These are phyloP conservation scores for Heteromormyrus szaboi DNA, from an alignment of 2,797 vertebrate genomes.

Conservation along the genomic window DNA sequence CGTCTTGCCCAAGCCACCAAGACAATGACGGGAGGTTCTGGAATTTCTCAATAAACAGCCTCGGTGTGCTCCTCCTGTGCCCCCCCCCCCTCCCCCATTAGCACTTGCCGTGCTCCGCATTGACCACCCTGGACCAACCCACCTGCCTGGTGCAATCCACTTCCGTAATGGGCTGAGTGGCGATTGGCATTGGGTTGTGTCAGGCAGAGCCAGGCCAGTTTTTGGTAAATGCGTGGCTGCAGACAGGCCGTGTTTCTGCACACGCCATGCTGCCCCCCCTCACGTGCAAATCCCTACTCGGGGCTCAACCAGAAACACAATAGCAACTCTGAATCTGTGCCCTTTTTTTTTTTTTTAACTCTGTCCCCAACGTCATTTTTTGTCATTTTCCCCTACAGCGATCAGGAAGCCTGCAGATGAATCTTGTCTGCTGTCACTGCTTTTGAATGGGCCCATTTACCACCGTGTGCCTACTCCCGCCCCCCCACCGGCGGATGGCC, in stretches of 20 bases:
- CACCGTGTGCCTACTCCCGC: not conserved
- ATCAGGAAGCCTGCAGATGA: not conserved
- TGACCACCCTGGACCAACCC: not conserved
- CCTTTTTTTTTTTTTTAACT: not conserved
- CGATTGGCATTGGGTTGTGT: not conserved
- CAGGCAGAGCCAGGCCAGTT: not conserved
- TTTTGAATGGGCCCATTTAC: not conserved
- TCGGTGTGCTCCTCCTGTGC: constrained; percentile 37
- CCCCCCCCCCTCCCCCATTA: not conserved
- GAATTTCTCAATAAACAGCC: constrained; percentile 43
- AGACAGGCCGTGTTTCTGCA: not conserved
- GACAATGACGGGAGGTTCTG: constrained; percentile 58
- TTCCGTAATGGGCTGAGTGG: not conserved
- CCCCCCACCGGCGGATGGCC: constrained; percentile 11
- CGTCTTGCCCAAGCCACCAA: constrained; percentile 43
- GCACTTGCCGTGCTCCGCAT: not conserved
- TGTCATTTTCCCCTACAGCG: not conserved
- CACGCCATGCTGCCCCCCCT: not conserved
- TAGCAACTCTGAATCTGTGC: not conserved
- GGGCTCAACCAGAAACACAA: not conserved
- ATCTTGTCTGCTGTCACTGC: not conserved
- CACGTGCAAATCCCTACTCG: not conserved
- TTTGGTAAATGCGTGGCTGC: not conserved
- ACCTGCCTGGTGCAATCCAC: not conserved
- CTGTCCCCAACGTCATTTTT: not conserved